Conservation (phyloP, 2,888 invertebrate species). For the Polylopha cassiicola region DNA sequence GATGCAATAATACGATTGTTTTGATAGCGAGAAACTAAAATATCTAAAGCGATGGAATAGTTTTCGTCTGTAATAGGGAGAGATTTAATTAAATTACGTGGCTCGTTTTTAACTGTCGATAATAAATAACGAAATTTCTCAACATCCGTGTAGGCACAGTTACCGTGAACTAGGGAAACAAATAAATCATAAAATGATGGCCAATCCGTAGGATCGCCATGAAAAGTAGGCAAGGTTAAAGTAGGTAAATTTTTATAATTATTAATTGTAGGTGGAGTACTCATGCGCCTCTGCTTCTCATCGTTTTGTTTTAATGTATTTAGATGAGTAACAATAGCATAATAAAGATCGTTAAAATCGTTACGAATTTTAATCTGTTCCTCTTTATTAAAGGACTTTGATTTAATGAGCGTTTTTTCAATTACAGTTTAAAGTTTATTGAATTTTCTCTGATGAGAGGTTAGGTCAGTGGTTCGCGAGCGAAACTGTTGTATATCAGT, state of each 20-base stretch:
- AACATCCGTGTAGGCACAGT: neutral
- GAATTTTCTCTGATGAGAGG: conserved; percentile 2
- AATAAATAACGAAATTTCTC: no score
- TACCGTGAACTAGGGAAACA: neutral
- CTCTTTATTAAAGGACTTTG: neutral
- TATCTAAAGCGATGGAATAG: no score
- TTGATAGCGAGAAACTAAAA: no score
- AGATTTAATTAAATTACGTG: neutral
- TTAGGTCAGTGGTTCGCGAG: conserved; percentile 5
- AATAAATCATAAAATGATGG: conserved; percentile 2
- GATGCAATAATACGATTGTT: no score
- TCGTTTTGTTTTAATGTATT: neutral
- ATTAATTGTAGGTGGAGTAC: no score
- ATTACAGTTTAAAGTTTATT: conserved; percentile 1
- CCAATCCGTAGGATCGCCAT: conserved; percentile 1
- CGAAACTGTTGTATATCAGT: conserved; percentile 2
- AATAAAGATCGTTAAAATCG: no score
- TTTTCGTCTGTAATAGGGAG: neutral
- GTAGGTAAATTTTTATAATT: neutral
- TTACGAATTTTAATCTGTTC: conserved; percentile 1
- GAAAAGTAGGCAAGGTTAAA: neutral
- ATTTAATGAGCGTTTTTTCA: conserved; percentile 2
- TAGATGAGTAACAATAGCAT: neutral
- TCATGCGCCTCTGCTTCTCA: neutral
- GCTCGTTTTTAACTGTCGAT: no score